Evolutionary conservation across 2,888 invertebrate species (phyloP).

Genomic region (Platynereis dumerilii): DNA sequence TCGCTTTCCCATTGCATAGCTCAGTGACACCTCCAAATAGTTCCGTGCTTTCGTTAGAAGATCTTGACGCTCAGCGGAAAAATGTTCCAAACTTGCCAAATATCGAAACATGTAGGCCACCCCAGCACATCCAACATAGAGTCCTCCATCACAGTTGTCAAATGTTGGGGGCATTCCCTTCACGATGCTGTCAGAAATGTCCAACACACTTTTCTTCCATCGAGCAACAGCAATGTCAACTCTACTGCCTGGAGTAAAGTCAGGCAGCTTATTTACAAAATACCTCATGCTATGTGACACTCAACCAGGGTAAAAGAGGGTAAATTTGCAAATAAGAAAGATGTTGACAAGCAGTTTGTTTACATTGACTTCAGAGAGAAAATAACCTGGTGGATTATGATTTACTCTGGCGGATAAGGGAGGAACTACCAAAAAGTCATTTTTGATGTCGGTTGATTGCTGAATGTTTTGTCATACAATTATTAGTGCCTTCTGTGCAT

Average conservation of each 20-base stretch:
- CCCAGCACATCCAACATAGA: slow-evolving; percentile 76
- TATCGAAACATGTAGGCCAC: slow-evolving; percentile 80
- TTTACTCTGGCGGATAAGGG: too few relatives aligned
- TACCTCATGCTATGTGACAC: slow-evolving; percentile 44
- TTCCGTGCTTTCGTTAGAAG: slow-evolving; percentile 71
- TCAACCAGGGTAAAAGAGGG: too few relatives aligned
- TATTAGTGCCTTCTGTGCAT: too few relatives aligned
- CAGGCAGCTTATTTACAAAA: slow-evolving; percentile 48
- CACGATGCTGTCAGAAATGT: slow-evolving; percentile 41
- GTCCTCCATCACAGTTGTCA: slow-evolving; percentile 68
- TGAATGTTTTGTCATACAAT: too few relatives aligned
- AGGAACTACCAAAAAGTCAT: too few relatives aligned
- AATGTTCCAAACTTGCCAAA: slow-evolving; percentile 67
- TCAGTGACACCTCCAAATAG: slow-evolving; percentile 72
- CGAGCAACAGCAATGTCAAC: slow-evolving; percentile 40
- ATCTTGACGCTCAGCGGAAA: slow-evolving; percentile 38
- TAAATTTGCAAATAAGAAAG: too few relatives aligned
- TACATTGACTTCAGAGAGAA: too few relatives aligned
- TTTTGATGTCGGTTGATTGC: too few relatives aligned
- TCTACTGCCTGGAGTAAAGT: slow-evolving; percentile 40
- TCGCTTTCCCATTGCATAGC: slow-evolving; percentile 64
- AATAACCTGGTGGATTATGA: too few relatives aligned
- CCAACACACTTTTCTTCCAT: slow-evolving; percentile 43
- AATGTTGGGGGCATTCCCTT: slow-evolving; percentile 43
- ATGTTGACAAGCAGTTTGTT: too few relatives aligned